Base-by-base conservation (phyloP, 1,140 invertebrate species). In the Coenobita brevimanus region DNA sequence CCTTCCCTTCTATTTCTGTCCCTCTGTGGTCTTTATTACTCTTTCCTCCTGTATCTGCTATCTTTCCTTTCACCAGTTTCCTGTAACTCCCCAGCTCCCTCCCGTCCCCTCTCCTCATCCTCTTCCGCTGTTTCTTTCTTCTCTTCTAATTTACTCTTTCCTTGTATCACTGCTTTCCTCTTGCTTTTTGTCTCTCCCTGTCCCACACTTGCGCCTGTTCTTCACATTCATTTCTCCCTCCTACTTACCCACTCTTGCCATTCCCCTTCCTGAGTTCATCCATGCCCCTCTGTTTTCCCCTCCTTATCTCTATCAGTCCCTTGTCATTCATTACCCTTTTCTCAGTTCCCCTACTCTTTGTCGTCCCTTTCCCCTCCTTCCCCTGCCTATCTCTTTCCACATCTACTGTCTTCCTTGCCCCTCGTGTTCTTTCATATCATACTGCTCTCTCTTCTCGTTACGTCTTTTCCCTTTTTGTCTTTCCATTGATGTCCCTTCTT, bases 321-420 rank as follows among this genome's bases (percentile, higher is more conserved):
- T 69, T 13, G 13, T 30, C 64, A 15, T 17, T 10, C 64, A 4
- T 4, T 41, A 1, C 4, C 21, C n/a, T 4, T n/a, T 3, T 21
- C 21, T 41, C 36, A 3, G 1, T 43, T 41, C 4, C 6, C 21
- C 21, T 33, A 24, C 73, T 50, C 43, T 76, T 41, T 50, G 36
- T 76, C 43, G 38, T 41, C 36, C 43, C 46, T n/a, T 78, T n/a
- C 36, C 21, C 30, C 76, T 79, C 76, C n/a, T 50, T 54, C 76
- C 57, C 43, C 41, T 0, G 13, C 76, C 30, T 50, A 1, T 54
- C 71, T 75, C 38, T 36, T 75, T 4, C 36, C 71, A 2, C 36
- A 33, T 21, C 21, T 36, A n/a, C 27, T 33, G 3, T 33, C 27
- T 8, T 36, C 38, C 71, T 4, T 75, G 21, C 71, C 4, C 38